Percentiles rank a stretch among this genome's conserved stretches.
Evolutionary conservation across 2,113 vertebrate genomes (phyloP).

Genomic region (Aphelocoma coerulescens): DNA sequence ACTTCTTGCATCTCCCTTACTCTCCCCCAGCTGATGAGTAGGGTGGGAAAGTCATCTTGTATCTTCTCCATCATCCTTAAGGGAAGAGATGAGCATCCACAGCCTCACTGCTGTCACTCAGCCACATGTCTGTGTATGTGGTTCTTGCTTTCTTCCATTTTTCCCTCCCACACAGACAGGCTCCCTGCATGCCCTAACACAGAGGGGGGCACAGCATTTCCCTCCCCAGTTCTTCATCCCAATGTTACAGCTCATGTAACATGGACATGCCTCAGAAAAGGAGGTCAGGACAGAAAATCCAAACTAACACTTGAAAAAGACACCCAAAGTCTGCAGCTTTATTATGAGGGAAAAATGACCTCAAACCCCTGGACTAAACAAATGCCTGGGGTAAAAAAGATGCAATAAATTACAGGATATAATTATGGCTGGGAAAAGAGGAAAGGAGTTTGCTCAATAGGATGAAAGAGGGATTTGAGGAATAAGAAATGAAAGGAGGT

Average conservation of each 20-base stretch:
- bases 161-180: accelerated
- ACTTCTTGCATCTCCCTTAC: not conserved
- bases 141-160: not conserved
- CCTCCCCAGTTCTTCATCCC: not conserved
- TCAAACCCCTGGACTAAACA: constrained; percentile 20
- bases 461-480: constrained; percentile 3
- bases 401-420: constrained; percentile 38
- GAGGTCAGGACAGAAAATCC: not conserved
- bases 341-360: not conserved
- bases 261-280: not conserved
- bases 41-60: not conserved
- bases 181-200: not conserved
- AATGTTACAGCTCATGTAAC: accelerated
- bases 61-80: not conserved
- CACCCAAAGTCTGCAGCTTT: not conserved
- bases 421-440: constrained; percentile 19
- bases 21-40: not conserved
- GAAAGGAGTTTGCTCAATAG: not conserved
- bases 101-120: not conserved
- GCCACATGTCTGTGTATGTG: accelerated
- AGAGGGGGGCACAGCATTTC: not conserved
- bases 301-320: not conserved
- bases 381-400: constrained; percentile 16
- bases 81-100: not conserved
- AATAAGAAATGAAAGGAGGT: constrained; percentile 54